A percentile compares a stretch with the other conserved stretches of the same genome.
Conservation (phyloP, 2,113 vertebrate species). For the Chaetodon auriga region DNA sequence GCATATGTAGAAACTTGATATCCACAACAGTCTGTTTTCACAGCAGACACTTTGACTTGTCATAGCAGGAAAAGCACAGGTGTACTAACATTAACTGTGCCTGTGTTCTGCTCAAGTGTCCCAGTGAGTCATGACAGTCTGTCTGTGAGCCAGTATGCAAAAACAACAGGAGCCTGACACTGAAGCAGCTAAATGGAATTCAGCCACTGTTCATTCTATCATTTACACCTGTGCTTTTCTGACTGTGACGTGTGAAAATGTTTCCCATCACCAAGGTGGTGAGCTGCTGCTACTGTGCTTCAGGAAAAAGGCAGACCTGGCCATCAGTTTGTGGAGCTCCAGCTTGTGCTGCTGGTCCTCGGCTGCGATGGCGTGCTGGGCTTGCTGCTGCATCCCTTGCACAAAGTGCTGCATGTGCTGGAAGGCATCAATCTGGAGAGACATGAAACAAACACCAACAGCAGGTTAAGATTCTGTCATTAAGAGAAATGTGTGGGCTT, state of each 20-base stretch:
- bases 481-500: background rate
- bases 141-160: background rate
- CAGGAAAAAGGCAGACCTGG: conserved; percentile 86
- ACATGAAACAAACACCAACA: background rate
- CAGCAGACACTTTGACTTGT: background rate
- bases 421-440: conserved; percentile 93
- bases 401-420: conserved; percentile 99
- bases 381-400: conserved; percentile 96
- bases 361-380: conserved; percentile 92
- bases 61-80: background rate
- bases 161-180: background rate
- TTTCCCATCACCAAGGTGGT: background rate
- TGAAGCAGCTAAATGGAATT: background rate
- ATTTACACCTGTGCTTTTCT: conserved; percentile 1
- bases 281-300: background rate
- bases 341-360: conserved; percentile 97
- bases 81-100: background rate
- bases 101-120: background rate
- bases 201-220: background rate
- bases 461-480: background rate
- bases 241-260: background rate
- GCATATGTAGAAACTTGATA: conserved; percentile 5
- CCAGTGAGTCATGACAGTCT: background rate
- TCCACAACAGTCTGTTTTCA: background rate
- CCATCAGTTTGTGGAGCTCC: conserved; percentile 99